Evolutionary conservation across 2,113 vertebrate genomes (phyloP).

Genomic region (Halcyon senegalensis): DNA sequence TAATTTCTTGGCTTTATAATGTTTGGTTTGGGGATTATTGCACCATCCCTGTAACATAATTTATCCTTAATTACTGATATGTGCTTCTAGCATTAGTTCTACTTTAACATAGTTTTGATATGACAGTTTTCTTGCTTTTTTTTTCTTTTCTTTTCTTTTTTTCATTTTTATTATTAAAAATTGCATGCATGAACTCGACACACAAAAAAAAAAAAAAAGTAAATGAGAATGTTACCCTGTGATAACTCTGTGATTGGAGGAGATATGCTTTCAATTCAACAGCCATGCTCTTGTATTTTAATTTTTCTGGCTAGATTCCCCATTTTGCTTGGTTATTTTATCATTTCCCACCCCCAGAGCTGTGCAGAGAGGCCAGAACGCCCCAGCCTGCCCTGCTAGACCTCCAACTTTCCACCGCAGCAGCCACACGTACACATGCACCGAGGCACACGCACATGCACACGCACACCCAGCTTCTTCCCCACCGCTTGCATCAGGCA

Average conservation of each 20-base stretch:
- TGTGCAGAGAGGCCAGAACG: conserved; percentile 64
- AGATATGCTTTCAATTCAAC: conserved; percentile 63
- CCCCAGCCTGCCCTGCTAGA: conserved; percentile 36
- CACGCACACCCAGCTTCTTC: not conserved
- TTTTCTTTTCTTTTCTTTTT: not conserved
- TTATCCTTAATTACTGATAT: conserved; percentile 45
- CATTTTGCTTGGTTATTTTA: conserved; percentile 12
- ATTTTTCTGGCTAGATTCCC: conserved; percentile 55
- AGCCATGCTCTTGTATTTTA: conserved; percentile 56
- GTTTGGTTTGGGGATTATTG: conserved; percentile 66
- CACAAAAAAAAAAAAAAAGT: conserved; percentile 41
- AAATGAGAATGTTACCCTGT: conserved; percentile 63
- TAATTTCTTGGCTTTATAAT: conserved; percentile 65
- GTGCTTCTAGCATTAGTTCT: conserved; percentile 58
- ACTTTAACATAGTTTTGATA: conserved; percentile 54
- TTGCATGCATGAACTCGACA: conserved; percentile 56
- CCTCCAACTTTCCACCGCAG: not conserved
- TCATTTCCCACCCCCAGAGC: not conserved
- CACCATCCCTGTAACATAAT: conserved; percentile 60
- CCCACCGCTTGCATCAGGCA: not conserved
- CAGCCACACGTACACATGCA: not conserved
- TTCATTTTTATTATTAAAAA: conserved; percentile 62
- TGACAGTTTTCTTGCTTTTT: conserved; percentile 51
- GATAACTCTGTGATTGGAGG: conserved; percentile 66
- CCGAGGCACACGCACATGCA: not conserved